Conservation (phyloP, 2,113 vertebrate genomes). For the Gnathonemus echidnorhynchus region DNA sequence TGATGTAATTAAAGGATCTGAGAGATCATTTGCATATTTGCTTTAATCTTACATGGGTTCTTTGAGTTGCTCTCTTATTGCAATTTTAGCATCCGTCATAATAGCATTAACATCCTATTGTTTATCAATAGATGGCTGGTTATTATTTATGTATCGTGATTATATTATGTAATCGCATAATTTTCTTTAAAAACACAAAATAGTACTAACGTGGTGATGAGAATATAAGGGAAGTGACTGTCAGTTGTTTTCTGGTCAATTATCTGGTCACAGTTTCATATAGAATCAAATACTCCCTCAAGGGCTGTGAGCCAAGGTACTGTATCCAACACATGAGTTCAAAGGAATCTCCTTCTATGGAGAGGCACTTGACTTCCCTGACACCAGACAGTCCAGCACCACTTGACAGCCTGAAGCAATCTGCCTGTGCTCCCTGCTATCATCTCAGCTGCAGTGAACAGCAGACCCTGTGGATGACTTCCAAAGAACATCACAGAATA, state of each 20-base stretch:
- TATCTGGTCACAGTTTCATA: background rate
- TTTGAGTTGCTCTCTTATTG: background rate
- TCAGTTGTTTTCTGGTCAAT: conserved; percentile 8
- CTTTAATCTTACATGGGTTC: conserved; percentile 78
- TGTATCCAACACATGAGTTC: conserved; percentile 22
- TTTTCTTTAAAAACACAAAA: background rate
- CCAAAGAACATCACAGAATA: conserved; percentile 41
- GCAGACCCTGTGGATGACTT: conserved; percentile 47
- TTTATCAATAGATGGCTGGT: background rate
- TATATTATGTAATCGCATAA: background rate
- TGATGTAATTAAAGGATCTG: conserved; percentile 42
- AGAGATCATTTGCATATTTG: conserved; percentile 70
- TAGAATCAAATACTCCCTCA: conserved; percentile 27
- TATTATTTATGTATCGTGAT: background rate
- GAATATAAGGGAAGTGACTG: background rate
- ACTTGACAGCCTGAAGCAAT: conserved; percentile 20
- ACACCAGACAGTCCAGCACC: conserved; percentile 40
- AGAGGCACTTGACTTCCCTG: conserved; percentile 53
- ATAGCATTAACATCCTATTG: background rate
- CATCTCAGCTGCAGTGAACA: conserved; percentile 37
- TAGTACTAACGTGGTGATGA: background rate
- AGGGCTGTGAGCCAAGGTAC: conserved; percentile 31
- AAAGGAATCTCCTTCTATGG: conserved; percentile 59
- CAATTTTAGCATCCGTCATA: background rate
- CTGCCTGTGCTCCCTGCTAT: conserved; percentile 40